A percentile compares a stretch with the other conserved stretches of the same genome.
These are phyloP conservation scores for Monomorium pharaonis DNA, from an alignment of 1,140 invertebrate species.

Conservation along the genomic window DNA sequence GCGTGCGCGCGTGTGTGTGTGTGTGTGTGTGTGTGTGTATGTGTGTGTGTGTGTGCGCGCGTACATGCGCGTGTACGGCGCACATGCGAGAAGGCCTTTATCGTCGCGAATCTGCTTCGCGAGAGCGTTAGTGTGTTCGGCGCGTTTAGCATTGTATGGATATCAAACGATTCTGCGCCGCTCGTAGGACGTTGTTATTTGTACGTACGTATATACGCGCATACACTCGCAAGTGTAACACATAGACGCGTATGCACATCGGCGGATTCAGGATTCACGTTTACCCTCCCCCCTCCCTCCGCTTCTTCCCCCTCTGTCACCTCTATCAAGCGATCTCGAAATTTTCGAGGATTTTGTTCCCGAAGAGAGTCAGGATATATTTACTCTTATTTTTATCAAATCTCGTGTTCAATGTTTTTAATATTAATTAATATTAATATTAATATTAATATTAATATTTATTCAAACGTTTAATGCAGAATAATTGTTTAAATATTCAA, in stretches of 20 bases:
- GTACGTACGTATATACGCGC: too few species aligned
- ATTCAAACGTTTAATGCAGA: too few species aligned
- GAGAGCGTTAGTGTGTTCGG: constrained; percentile 63
- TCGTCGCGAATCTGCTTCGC: constrained; percentile 50
- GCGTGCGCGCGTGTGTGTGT: background rate
- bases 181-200: constrained; percentile 10
- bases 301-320: too few species aligned
- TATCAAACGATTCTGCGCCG: constrained; percentile 71
- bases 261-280: background rate
- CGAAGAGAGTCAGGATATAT: background rate
- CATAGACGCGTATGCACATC: constrained; percentile 33
- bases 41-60: background rate
- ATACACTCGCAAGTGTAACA: background rate
- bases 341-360: background rate
- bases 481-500: too few species aligned
- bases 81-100: constrained; percentile 28
- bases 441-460: too few species aligned
- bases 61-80: background rate
- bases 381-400: background rate
- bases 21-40: background rate
- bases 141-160: constrained; percentile 76
- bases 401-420: background rate
- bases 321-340: background rate
- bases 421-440: too few species aligned
- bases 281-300: background rate